These are phyloP conservation scores for Salvelinus namaycush DNA, from an alignment of 2,113 vertebrate species.

Conservation along the genomic window DNA sequence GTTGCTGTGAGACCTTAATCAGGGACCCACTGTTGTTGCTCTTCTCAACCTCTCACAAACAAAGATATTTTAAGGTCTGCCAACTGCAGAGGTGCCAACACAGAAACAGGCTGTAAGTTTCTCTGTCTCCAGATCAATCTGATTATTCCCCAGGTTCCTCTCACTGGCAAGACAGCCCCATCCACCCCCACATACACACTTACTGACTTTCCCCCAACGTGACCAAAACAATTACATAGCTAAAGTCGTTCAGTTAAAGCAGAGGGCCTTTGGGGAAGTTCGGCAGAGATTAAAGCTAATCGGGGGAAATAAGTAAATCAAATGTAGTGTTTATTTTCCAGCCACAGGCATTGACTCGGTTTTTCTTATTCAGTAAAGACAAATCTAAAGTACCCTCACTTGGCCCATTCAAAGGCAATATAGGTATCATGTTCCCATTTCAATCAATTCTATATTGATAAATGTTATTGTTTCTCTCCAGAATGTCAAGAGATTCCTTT, in stretches of 20 bases:
- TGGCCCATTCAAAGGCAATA: too few relatives aligned
- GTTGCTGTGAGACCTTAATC: constrained; percentile 48
- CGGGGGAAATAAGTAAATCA: constrained; percentile 45
- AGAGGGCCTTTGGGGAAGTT: constrained; percentile 43
- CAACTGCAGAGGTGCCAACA: too few relatives aligned
- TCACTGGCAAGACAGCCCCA: constrained; percentile 28
- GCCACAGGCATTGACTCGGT: constrained; percentile 29
- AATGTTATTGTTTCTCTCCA: too few relatives aligned
- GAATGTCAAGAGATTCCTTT: too few relatives aligned
- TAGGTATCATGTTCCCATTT: too few relatives aligned
- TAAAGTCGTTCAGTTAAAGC: constrained; percentile 48
- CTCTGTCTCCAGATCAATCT: too few relatives aligned
- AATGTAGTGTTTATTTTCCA: constrained; percentile 24
- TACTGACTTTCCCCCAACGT: constrained; percentile 67
- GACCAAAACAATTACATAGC: constrained; percentile 69
- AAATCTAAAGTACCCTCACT: too few relatives aligned
- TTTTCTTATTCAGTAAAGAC: constrained; percentile 4
- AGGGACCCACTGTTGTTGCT: constrained; percentile 32
- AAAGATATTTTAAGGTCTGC: too few relatives aligned
- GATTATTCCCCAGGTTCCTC: too few relatives aligned
- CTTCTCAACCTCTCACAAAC: constrained; percentile 45
- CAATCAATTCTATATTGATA: too few relatives aligned
- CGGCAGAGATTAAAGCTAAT: constrained; percentile 42
- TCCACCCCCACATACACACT: constrained; percentile 30
- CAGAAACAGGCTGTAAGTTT: too few relatives aligned